phyloP scores from a whole-genome alignment of 2,888 invertebrate species.

The Dynastes grantii region DNA sequence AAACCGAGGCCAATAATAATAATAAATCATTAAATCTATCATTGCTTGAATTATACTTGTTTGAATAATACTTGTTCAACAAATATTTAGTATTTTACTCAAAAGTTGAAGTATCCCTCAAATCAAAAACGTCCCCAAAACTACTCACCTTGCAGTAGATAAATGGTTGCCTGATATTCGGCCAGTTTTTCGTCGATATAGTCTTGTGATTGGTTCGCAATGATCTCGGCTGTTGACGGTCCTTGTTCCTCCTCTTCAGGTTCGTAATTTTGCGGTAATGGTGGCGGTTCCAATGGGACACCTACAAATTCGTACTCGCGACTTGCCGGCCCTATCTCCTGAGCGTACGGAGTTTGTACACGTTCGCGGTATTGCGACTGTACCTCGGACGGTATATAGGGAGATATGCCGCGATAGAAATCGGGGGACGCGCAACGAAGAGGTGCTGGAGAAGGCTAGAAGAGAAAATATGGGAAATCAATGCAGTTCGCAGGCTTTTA shows the following conservation, averaged over 20 bases:
- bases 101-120: too few species aligned
- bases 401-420: conserved; percentile 64
- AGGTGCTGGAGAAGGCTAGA: conserved; percentile 73
- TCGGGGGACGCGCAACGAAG: conserved; percentile 70
- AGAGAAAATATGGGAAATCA: conserved; percentile 49
- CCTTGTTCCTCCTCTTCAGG: conserved; percentile 83
- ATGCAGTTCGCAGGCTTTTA: too few species aligned
- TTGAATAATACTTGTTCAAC: too few species aligned
- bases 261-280: conserved; percentile 70
- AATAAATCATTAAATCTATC: too few species aligned
- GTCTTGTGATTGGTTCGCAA: conserved; percentile 94
- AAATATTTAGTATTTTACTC: too few species aligned
- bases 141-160: conserved; percentile 87
- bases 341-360: conserved; percentile 65
- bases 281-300: conserved; percentile 80
- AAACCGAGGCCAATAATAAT: too few species aligned
- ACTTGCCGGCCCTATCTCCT: conserved; percentile 69
- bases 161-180: conserved; percentile 94
- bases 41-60: too few species aligned
- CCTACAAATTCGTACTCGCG: conserved; percentile 83
- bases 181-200: conserved; percentile 95
- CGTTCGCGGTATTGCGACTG: conserved; percentile 54
- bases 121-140: neutral
- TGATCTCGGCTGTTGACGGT: conserved; percentile 92
- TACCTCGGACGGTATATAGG: conserved; percentile 60